Conservation (phyloP, 2,797 vertebrate genomes). For the Rachycentron canadum region DNA sequence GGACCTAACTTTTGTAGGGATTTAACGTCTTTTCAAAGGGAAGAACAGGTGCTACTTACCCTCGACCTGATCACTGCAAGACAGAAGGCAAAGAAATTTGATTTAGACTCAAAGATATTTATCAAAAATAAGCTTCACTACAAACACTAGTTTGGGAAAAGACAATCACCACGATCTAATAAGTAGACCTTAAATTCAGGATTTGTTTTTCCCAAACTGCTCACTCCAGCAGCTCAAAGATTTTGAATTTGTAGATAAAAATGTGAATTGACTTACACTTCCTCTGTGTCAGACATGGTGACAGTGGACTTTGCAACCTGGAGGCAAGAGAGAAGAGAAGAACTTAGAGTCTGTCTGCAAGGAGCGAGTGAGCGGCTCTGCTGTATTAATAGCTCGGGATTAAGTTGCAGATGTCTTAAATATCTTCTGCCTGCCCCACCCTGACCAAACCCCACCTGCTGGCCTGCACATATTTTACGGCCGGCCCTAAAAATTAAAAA, state of each 20-base stretch:
- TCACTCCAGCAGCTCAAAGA: neutral
- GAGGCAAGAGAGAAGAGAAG: slow-evolving; percentile 52
- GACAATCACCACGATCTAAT: no score
- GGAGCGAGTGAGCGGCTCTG: slow-evolving; percentile 6
- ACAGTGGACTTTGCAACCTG: slow-evolving; percentile 86
- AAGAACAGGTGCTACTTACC: slow-evolving; percentile 85
- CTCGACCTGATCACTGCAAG: slow-evolving; percentile 90
- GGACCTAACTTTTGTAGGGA: slow-evolving; percentile 1
- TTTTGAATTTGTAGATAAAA: neutral
- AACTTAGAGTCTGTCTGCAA: slow-evolving; percentile 41
- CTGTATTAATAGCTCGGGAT: slow-evolving; percentile 79
- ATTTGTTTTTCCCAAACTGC: neutral
- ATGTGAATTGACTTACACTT: slow-evolving; percentile 89
- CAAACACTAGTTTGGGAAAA: neutral
- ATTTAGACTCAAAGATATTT: neutral
- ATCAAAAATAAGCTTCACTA: fast-evolving
- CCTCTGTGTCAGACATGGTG: slow-evolving; percentile 96
- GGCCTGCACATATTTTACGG: slow-evolving; percentile 21
- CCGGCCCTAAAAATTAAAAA: neutral
- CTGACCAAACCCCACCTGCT: slow-evolving; percentile 41
- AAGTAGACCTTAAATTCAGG: fast-evolving
- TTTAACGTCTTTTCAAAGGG: neutral
- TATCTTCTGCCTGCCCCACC: slow-evolving; percentile 59
- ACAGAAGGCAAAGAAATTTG: slow-evolving; percentile 45
- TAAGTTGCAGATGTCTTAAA: slow-evolving; percentile 74